Evolutionary conservation across 1,140 invertebrate species (phyloP).

Genomic region (Chlorops oryzae): DNA sequence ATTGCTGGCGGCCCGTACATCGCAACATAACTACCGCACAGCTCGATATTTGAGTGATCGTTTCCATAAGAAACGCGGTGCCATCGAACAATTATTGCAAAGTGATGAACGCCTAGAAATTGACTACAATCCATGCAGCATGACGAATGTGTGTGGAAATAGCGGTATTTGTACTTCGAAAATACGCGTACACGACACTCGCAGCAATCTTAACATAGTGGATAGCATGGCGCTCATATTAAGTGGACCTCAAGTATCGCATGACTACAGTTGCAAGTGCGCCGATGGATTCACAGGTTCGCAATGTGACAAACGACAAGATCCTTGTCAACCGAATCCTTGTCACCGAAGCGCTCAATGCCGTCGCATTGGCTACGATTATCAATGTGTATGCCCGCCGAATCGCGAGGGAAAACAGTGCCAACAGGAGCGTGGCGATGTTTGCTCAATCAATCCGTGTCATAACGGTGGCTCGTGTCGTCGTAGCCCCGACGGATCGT

Average conservation of each 20-base stretch:
- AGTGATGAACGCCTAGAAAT: constrained; percentile 51
- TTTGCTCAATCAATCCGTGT: constrained; percentile 77
- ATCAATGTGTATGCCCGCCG: constrained; percentile 71
- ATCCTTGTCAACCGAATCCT: constrained; percentile 87
- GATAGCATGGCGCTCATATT: constrained; percentile 74
- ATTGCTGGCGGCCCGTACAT: constrained; percentile 58
- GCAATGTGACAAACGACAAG: constrained; percentile 75
- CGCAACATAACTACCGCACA: constrained; percentile 53
- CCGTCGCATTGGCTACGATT: constrained; percentile 72
- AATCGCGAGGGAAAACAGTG: constrained; percentile 76
- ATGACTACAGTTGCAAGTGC: constrained; percentile 76
- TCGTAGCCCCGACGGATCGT: constrained; percentile 74
- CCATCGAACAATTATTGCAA: constrained; percentile 59
- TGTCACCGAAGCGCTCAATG: constrained; percentile 77
- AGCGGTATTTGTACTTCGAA: constrained; percentile 68
- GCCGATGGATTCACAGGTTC: constrained; percentile 69
- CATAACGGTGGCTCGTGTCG: constrained; percentile 84
- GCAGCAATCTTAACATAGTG: constrained; percentile 55
- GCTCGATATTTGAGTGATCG: constrained; percentile 59
- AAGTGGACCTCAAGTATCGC: constrained; percentile 68
- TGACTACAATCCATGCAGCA: constrained; percentile 67
- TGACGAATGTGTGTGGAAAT: constrained; percentile 63
- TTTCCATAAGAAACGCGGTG: constrained; percentile 57
- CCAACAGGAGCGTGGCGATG: constrained; percentile 73
- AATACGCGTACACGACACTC: constrained; percentile 62